phyloP scores from a whole-genome alignment of 2,797 vertebrate genomes.

The Enteromius viviparus region DNA sequence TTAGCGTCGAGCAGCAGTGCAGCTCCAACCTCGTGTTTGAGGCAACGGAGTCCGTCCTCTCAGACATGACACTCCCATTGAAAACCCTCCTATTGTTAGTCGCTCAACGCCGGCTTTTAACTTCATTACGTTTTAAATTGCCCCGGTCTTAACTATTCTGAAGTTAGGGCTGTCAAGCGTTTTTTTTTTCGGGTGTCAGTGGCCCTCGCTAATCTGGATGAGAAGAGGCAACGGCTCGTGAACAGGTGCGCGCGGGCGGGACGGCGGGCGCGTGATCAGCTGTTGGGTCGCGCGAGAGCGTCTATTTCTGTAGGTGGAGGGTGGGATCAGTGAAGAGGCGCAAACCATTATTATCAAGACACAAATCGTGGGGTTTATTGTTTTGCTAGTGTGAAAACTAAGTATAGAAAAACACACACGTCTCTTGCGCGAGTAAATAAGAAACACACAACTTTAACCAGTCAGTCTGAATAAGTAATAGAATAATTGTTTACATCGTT shows the following conservation, averaged over 20 bases:
- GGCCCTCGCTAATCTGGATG: conserved; percentile 5
- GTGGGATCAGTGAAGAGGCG: conserved; percentile 31
- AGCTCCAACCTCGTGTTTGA: conserved; percentile 74
- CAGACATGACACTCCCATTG: conserved; percentile 14
- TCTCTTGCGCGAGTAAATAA: too few species aligned
- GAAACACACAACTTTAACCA: neutral
- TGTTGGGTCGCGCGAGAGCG: conserved; percentile 64
- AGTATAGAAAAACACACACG: neutral
- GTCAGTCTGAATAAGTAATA: neutral
- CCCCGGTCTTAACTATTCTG: neutral
- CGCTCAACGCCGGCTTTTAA: too few species aligned
- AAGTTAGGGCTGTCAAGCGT: neutral
- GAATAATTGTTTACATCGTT: neutral
- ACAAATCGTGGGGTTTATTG: neutral
- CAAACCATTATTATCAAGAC: neutral
- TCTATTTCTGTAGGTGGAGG: conserved; percentile 79
- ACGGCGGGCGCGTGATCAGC: conserved; percentile 67
- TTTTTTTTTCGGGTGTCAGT: conserved; percentile 10
- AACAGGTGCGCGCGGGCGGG: conserved; percentile 74
- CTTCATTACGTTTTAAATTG: neutral
- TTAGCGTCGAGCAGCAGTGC: neutral
- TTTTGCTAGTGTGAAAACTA: neutral
- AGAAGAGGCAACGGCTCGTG: conserved; percentile 24
- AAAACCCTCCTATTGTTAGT: conserved; percentile 5
- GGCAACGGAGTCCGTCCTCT: conserved; percentile 56